These are phyloP conservation scores for Synanthedon andrenaeformis DNA, from an alignment of 2,888 invertebrate genomes.

Conservation along the genomic window DNA sequence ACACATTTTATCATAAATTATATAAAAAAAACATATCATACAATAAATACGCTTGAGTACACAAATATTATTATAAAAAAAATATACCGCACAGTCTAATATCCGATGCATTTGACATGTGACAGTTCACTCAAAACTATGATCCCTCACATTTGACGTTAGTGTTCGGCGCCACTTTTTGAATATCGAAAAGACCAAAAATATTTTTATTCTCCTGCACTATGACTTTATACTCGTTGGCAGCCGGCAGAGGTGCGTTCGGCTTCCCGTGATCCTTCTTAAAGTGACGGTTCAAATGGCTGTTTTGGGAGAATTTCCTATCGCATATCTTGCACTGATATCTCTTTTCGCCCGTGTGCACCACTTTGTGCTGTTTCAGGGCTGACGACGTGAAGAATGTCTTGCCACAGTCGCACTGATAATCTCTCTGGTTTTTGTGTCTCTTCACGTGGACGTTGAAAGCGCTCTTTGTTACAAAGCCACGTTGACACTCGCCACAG, in stretches of 20 bases:
- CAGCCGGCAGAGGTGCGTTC: conserved; percentile 38
- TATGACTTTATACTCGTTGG: conserved; percentile 38
- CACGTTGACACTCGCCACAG: conserved; percentile 51
- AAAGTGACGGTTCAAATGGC: conserved; percentile 54
- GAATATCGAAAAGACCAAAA: conserved; percentile 21
- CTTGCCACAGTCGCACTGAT: conserved; percentile 59
- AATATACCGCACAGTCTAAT: too few relatives aligned
- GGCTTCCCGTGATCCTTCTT: conserved; percentile 52
- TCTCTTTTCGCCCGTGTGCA: conserved; percentile 58
- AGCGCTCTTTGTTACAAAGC: conserved; percentile 54
- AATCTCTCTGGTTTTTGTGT: conserved; percentile 57
- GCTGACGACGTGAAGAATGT: conserved; percentile 59
- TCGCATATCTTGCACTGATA: conserved; percentile 60
- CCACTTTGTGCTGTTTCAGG: conserved; percentile 52
- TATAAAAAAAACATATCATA: too few relatives aligned
- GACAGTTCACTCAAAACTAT: conserved; percentile 11
- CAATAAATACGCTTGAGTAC: too few relatives aligned
- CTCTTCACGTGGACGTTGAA: conserved; percentile 55
- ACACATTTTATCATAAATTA: too few relatives aligned
- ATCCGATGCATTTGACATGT: background rate
- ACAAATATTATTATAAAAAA: too few relatives aligned
- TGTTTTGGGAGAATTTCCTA: conserved; percentile 54
- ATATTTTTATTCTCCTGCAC: conserved; percentile 18
- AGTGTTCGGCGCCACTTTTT: conserved; percentile 5
- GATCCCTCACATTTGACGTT: conserved; percentile 32